Base-by-base conservation (phyloP, 2,113 vertebrate genomes). In the Helogale parvula region DNA sequence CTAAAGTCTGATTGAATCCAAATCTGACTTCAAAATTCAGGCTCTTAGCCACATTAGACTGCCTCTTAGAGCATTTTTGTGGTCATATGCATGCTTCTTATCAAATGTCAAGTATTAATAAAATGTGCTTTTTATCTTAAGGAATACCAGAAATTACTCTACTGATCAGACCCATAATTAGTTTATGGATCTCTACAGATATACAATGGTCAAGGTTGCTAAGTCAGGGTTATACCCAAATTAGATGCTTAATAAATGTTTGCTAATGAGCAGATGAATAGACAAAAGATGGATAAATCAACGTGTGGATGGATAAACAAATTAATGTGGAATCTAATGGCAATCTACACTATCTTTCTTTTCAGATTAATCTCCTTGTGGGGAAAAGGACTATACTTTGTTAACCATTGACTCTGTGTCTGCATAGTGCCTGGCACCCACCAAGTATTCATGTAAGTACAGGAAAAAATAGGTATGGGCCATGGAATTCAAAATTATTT, bases 81-180 rank as follows among this genome's bases (percentile, higher is more conserved):
- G 85, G 35, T 63, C n/a, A 90, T 35, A 33, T 12, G 16, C 50
- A 38, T 93, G 54, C 66, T 3, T 15, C n/a, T 90, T 69, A 93
- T 23, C 72, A 25, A 90, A 57, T 65, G 41, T 21, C 10, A 85
- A 84, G 25, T 79, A 45, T 68, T 71, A 84, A 79, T 90, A 90
- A 93, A 47, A 90, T 76, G 72, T 80, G 4, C 33, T 93, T 86
- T 69, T 77, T 76, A 82, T 14, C 45, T 90, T 94, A 65, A 93
- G 38, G 38, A 86, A 89, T 89, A 60, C 16, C 38, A 76, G 41
- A 87, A 94, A 71, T 95, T 14, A 50, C 50, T 50, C 13, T 82
- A 77, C 15, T 90, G 50, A 83, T 77, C n/a, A 83, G 38, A 77
- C 3, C n/a, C 66, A 47, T 7, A 31, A 77, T 86, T 31, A 65